These are phyloP conservation scores for Xerus rutilus DNA, from an alignment of 2,797 vertebrate genomes.

Conservation along the genomic window DNA sequence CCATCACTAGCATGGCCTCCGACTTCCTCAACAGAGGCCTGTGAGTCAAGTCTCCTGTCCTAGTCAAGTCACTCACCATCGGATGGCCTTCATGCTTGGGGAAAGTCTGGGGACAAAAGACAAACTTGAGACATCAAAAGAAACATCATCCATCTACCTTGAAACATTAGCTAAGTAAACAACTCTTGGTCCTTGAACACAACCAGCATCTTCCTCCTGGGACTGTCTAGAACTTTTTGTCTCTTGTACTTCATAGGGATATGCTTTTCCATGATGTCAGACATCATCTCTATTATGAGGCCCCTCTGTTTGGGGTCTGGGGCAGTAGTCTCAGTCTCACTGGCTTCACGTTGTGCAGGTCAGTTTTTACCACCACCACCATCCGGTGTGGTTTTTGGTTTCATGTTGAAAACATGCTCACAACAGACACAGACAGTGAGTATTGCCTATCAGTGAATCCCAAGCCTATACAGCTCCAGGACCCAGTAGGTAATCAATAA, in stretches of 20 bases:
- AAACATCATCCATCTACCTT: background rate
- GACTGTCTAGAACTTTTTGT: background rate
- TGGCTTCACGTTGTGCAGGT: background rate
- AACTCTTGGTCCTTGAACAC: background rate
- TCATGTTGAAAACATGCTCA: background rate
- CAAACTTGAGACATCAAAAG: background rate
- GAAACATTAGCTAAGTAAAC: background rate
- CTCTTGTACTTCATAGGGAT: background rate
- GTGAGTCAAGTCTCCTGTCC: background rate
- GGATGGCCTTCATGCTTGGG: background rate
- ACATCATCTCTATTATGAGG: background rate
- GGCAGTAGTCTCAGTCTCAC: background rate
- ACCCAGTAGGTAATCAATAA: background rate
- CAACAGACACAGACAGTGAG: background rate
- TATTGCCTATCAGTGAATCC: background rate
- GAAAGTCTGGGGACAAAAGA: background rate
- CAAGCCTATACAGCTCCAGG: background rate
- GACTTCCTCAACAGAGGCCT: background rate
- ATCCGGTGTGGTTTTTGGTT: background rate
- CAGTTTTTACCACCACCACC: background rate
- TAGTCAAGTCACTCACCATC: background rate
- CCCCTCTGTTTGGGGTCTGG: background rate
- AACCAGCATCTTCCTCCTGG: background rate
- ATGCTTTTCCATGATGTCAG: background rate
- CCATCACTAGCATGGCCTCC: background rate